These are phyloP conservation scores for Pungitius pungitius DNA, from an alignment of 2,113 vertebrate genomes.

Conservation along the genomic window DNA sequence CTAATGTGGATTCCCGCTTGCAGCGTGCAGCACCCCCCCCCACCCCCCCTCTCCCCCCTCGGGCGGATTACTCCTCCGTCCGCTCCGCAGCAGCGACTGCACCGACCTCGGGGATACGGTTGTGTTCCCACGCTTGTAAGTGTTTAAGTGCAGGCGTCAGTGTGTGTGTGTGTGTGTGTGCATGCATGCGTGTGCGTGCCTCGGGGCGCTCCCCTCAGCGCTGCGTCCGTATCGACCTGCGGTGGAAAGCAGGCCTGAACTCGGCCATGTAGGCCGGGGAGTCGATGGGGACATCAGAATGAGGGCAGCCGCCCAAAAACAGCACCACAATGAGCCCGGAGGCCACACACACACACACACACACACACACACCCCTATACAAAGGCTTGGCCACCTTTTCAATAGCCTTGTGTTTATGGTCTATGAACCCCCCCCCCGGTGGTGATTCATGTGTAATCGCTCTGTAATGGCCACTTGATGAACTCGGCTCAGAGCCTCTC, in stretches of 20 bases:
- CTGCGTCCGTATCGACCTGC: slow-evolving; percentile 70
- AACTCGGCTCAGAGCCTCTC: slow-evolving; percentile 47
- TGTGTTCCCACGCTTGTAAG: slow-evolving; percentile 61
- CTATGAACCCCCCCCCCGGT: slow-evolving; percentile 52
- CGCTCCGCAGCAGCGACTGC: slow-evolving; percentile 18
- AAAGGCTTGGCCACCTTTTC: slow-evolving; percentile 58
- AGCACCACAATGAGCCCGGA: slow-evolving; percentile 56
- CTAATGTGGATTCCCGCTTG: slow-evolving; percentile 57
- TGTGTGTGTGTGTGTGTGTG: slow-evolving; percentile 32
- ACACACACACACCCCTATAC: slow-evolving; percentile 25
- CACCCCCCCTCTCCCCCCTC: too few relatives aligned
- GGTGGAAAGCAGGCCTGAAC: slow-evolving; percentile 61
- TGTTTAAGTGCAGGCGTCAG: slow-evolving; percentile 51
- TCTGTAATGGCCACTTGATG: slow-evolving; percentile 52
- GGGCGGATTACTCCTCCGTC: slow-evolving; percentile 43
- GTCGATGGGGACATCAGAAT: slow-evolving; percentile 73
- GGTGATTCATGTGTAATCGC: slow-evolving; percentile 59
- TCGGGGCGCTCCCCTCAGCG: slow-evolving; percentile 65
- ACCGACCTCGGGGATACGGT: slow-evolving; percentile 19
- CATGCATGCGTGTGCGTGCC: slow-evolving; percentile 45
- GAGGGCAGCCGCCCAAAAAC: slow-evolving; percentile 72
- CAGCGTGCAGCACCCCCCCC: slow-evolving; percentile 18
- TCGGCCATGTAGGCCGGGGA: slow-evolving; percentile 71
- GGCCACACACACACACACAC: slow-evolving; percentile 29
- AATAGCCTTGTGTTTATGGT: slow-evolving; percentile 61